phyloP scores from a whole-genome alignment of 2,797 vertebrate species.

The Dromococcyx pavoninus region DNA sequence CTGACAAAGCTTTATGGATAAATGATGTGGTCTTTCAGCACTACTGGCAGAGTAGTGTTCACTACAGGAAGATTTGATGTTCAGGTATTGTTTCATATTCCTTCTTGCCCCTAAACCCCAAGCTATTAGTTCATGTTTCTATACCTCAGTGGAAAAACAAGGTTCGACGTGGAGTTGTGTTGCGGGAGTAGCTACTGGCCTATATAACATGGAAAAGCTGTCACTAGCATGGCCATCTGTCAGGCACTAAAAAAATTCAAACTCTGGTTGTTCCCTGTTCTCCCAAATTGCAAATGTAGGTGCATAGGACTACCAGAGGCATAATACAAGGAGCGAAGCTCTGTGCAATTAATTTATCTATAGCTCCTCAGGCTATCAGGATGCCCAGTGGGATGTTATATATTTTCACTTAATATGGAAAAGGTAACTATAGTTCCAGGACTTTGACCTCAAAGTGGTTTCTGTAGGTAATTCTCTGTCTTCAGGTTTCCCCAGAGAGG shows the following conservation, averaged over 20 bases:
- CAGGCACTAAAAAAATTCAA: not conserved
- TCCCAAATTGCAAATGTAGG: not conserved
- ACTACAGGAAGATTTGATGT: not conserved
- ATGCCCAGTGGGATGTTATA: not conserved
- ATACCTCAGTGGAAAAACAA: not conserved
- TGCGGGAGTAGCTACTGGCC: not conserved
- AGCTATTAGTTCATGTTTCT: not conserved
- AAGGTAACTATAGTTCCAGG: not conserved
- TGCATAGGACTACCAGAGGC: not conserved
- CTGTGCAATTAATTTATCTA: slow-evolving; percentile 38
- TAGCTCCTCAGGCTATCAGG: slow-evolving; percentile 8
- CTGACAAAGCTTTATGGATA: not conserved
- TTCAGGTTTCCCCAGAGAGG: slow-evolving; percentile 18
- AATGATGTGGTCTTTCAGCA: not conserved
- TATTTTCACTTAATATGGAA: slow-evolving; percentile 24
- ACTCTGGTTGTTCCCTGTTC: not conserved
- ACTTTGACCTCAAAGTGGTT: slow-evolving; percentile 50
- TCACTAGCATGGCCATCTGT: not conserved
- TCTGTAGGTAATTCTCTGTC: slow-evolving; percentile 35
- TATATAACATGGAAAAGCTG: not conserved
- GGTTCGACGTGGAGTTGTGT: not conserved
- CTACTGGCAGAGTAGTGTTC: not conserved
- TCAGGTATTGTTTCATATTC: not conserved
- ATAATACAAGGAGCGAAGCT: not conserved
- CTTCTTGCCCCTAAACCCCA: not conserved